Evolutionary conservation across 2,113 vertebrate species (phyloP).

Genomic region (Myrmecophaga tridactyla): DNA sequence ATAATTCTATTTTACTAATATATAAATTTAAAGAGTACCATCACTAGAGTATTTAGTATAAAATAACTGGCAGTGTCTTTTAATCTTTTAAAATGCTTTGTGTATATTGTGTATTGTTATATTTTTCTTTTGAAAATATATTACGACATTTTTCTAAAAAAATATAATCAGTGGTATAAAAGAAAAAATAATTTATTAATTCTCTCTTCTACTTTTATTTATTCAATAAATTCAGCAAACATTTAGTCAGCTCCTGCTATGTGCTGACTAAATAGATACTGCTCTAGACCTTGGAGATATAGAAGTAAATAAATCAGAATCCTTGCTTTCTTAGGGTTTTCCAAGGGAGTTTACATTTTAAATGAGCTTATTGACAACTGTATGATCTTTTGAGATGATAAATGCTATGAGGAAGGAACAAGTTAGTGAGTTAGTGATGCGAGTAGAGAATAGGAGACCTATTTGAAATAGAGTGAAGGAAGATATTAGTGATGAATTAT

Average conservation of each 20-base stretch:
- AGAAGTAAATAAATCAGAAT: background rate
- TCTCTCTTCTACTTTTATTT: background rate
- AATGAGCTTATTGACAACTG: background rate
- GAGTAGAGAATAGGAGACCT: background rate
- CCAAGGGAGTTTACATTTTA: background rate
- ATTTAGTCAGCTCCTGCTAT: background rate
- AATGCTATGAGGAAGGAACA: background rate
- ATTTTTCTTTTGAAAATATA: background rate
- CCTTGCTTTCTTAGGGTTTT: background rate
- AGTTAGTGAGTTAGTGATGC: background rate
- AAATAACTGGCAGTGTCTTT: background rate
- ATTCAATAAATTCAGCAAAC: background rate
- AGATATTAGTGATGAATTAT: background rate
- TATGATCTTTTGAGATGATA: background rate
- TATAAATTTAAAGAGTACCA: background rate
- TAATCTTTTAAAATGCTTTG: background rate
- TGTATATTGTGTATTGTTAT: background rate
- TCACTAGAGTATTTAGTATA: background rate
- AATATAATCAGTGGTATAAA: background rate
- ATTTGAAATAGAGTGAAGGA: background rate
- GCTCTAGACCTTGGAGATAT: background rate
- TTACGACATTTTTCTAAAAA: background rate
- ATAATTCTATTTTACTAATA: background rate
- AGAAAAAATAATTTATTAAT: background rate
- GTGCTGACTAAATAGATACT: background rate